Conservation (phyloP, 2,888 invertebrate species). For the Synergus japonicus region DNA sequence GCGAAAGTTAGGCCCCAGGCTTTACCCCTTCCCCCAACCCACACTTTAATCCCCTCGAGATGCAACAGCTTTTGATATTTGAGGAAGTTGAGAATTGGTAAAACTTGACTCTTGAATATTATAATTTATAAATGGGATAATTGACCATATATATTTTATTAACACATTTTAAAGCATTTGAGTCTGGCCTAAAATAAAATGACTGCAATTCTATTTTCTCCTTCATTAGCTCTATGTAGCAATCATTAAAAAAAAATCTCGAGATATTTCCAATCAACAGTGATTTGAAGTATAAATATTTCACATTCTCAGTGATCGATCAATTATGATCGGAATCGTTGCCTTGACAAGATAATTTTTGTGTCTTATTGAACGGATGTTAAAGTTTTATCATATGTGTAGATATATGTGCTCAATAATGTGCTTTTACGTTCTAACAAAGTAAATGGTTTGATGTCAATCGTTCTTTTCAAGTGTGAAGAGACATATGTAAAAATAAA, state of each 20-base stretch:
- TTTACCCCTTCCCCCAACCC: slow-evolving; percentile 53
- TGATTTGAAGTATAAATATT: too few relatives aligned
- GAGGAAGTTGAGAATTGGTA: slow-evolving; percentile 64
- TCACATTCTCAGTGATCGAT: neutral
- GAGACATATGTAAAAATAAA: neutral
- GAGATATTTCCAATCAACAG: neutral
- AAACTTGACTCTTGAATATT: neutral
- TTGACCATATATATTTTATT: neutral
- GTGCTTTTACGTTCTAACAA: neutral
- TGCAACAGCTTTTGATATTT: slow-evolving; percentile 61
- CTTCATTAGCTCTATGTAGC: too few relatives aligned
- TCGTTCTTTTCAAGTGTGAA: neutral
- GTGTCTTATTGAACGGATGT: neutral
- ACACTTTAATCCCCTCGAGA: slow-evolving; percentile 54
- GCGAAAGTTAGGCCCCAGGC: slow-evolving; percentile 71
- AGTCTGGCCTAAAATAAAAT: too few relatives aligned
- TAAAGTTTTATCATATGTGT: neutral
- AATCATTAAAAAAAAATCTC: neutral
- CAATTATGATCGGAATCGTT: neutral
- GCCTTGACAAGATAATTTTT: neutral
- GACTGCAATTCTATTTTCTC: too few relatives aligned
- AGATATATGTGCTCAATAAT: neutral
- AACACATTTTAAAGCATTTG: too few relatives aligned
- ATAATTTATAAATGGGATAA: neutral
- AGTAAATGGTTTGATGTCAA: neutral